phyloP scores from a whole-genome alignment of 2,797 vertebrate species.

The Scolopax rusticola region DNA sequence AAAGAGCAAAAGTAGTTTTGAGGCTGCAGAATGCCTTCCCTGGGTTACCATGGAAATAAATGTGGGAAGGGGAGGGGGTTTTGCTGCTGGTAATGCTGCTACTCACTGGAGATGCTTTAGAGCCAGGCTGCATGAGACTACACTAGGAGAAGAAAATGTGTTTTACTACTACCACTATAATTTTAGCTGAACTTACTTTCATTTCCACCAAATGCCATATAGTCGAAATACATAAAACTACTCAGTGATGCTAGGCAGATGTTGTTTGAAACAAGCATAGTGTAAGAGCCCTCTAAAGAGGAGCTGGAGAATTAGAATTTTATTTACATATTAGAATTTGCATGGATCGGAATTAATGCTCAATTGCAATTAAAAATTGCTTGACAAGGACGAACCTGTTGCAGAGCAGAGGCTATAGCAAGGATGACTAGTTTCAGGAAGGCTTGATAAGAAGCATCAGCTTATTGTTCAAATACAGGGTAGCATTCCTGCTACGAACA shows the following conservation, averaged over 20 bases:
- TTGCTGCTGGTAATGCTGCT: conserved; percentile 50
- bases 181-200: background rate
- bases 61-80: conserved; percentile 74
- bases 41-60: conserved; percentile 92
- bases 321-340: background rate
- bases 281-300: background rate
- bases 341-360: background rate
- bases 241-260: background rate
- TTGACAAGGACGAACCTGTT: background rate
- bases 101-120: conserved; percentile 19
- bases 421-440: background rate
- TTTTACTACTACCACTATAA: background rate
- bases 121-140: background rate
- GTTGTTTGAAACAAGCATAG: accelerated
- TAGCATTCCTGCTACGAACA: background rate
- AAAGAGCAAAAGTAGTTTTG: conserved; percentile 87
- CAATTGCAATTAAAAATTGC: background rate
- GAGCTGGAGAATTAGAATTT: background rate
- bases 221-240: background rate
- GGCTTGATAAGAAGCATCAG: background rate
- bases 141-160: background rate
- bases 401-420: background rate
- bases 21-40: conserved; percentile 88
- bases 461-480: background rate
- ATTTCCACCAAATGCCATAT: background rate